Evolutionary conservation across 92 coral and sea anemone genomes (phyloP), one percentile per base, ranked within the genome.

Genomic region (Actinostola sp.): DNA sequence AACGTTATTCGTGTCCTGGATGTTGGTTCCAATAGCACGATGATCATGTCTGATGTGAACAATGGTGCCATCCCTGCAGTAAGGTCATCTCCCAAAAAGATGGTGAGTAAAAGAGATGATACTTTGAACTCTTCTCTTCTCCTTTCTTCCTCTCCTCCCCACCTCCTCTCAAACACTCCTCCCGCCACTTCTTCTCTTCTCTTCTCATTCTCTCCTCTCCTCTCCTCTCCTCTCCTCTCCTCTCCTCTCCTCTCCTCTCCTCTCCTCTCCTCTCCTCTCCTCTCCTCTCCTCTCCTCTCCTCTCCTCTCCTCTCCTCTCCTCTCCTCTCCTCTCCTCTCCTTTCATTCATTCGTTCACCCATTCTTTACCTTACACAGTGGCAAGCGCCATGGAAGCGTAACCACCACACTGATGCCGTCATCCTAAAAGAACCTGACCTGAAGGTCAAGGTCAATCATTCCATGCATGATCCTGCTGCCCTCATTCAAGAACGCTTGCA

Each of bases 311-410:
- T 46, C 23, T 19, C n/a, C 23, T 46, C 23, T 6, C 23, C 19
- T 46, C 53, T 7, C 53, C 53, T 46, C 23, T 46, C n/a, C 23
- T 46, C 23, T 19, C 53, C 53, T 46, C 23, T 19, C 23, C 23
- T 46, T n/a, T 11, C 21, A 8, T 29, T 13, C 2, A 1, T 49
- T 49, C 11, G 17, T 29, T 53, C 38, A 61, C 19, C 42, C n/a
- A n/a, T 65, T 65, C 6, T 72, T 56, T 24, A 17, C 7, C 14
- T 44, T 11, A 66, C 75, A 77, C n/a, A 68, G 15, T 90, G 92
- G 92, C 89, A 87, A 41, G 96, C 96, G 0, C 96, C 96, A 0
- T 90, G 96, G 96, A 63, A 87, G 23, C 79, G 88, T 6, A 26
- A 52, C 19, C 76, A 63, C 26, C 84, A 86, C n/a, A 72, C 86